Evolutionary conservation across 2,113 vertebrate genomes (phyloP).

Genomic region (crab-eating macaque (Macaca fascicularis)): T2T-MFA8v1.1 NC_088379.1:177220501-177221000

Average conservation of each 20-base stretch:
- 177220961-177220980: not conserved
- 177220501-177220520: accelerated
- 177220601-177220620: not conserved
- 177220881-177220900: not conserved
- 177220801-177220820: constrained; percentile 17
- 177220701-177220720: not conserved
- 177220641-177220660: not conserved
- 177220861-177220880: not conserved
- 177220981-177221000: not conserved
- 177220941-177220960: not conserved
- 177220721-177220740: not conserved
- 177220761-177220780: not conserved
- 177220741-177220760: constrained; percentile 22
- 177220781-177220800: not conserved
- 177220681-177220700: not conserved
- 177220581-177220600: not conserved
- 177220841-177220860: not conserved
- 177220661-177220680: not conserved
- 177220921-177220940: not conserved
- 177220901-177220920: not conserved
- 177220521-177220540: not conserved
- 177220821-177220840: not conserved
- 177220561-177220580: not conserved
- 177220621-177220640: not conserved
- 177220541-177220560: not conserved